A percentile compares a stretch with the other conserved stretches of the same genome.
Conservation (phyloP, 2,888 invertebrate genomes). For the Cabera pusaria region DNA sequence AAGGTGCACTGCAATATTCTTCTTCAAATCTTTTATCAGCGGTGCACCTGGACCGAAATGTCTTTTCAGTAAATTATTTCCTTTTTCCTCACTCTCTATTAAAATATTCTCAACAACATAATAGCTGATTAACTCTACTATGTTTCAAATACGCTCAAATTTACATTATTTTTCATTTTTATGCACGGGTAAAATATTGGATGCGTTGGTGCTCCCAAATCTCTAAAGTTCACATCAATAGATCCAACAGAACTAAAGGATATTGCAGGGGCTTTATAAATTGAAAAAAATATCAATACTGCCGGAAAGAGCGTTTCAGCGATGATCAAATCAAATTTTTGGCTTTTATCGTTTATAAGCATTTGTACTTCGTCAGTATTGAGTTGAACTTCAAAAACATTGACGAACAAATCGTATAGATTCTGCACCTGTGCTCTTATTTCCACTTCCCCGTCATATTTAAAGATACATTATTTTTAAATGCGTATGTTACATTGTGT, state of each 20-base stretch:
- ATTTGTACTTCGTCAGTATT: conserved; percentile 32
- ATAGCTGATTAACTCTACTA: conserved; percentile 16
- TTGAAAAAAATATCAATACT: conserved; percentile 34
- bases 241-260: conserved; percentile 44
- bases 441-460: too few relatives aligned
- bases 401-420: not conserved
- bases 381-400: conserved; percentile 34
- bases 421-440: too few relatives aligned
- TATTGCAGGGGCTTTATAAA: conserved; percentile 45
- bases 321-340: conserved; percentile 45
- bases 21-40: conserved; percentile 8
- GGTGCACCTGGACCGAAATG: conserved; percentile 16
- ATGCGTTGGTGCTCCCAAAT: conserved; percentile 33
- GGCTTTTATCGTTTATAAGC: conserved; percentile 31
- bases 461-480: not conserved
- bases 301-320: conserved; percentile 37
- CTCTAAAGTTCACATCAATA: conserved; percentile 20
- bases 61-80: conserved; percentile 24
- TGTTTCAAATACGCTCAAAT: conserved; percentile 32
- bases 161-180: conserved; percentile 3
- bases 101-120: conserved; percentile 9
- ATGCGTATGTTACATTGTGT: conserved; percentile 39
- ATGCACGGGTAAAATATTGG: conserved; percentile 25
- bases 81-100: conserved; percentile 8
- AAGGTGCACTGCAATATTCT: conserved; percentile 50